Percentiles rank a stretch among this genome's conserved stretches.
Evolutionary conservation across 2,888 invertebrate species (phyloP).

Genomic region (Odontomyia ornata): DNA sequence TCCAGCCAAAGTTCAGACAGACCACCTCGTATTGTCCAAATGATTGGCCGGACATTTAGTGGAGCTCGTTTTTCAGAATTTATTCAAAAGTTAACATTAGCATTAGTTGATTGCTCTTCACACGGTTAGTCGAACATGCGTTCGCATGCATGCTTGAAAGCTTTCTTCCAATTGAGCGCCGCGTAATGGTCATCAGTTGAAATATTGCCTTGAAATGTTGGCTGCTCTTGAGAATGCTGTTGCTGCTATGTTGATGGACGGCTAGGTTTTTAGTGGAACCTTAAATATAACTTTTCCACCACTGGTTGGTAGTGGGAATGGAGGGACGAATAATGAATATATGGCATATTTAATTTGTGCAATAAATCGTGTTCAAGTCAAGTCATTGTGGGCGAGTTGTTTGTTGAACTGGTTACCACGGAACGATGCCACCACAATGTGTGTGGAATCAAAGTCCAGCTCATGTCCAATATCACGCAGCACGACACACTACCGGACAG

Average conservation of each 20-base stretch:
- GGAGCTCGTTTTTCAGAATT: no score
- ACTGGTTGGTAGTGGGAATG: no score
- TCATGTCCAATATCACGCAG: neutral
- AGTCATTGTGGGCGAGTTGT: slow-evolving; percentile 15
- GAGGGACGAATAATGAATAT: neutral
- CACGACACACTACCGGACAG: neutral
- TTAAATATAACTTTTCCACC: no score
- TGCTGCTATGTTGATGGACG: no score
- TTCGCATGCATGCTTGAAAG: neutral
- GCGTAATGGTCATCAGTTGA: neutral
- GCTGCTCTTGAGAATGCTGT: neutral
- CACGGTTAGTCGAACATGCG: no score
- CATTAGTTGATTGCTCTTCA: no score
- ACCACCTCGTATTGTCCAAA: neutral
- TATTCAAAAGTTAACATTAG: no score
- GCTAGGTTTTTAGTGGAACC: no score
- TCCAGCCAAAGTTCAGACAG: neutral
- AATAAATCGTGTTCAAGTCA: slow-evolving; percentile 17
- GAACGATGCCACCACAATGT: neutral
- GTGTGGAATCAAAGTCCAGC: slow-evolving; percentile 20
- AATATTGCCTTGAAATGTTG: neutral
- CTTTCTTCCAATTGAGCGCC: neutral
- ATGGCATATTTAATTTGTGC: neutral
- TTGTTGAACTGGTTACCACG: slow-evolving; percentile 17
- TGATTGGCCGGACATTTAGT: no score